Evolutionary conservation across 1,140 invertebrate genomes (phyloP).

Genomic region (Bombyx mori): ASM3026992v2 NC_085120.1:12410501-12411000

Average conservation of each 20-base stretch:
- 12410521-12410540: slow-evolving; percentile 47
- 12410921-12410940: too few species aligned
- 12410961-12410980: too few species aligned
- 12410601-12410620: not conserved
- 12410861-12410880: not conserved
- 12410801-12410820: slow-evolving; percentile 63
- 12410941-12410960: too few species aligned
- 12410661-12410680: slow-evolving; percentile 27
- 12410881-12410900: too few species aligned
- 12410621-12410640: not conserved
- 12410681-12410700: slow-evolving; percentile 39
- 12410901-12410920: too few species aligned
- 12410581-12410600: not conserved
- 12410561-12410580: slow-evolving; percentile 25
- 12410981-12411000: too few species aligned
- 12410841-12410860: slow-evolving; percentile 38
- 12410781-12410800: slow-evolving; percentile 69
- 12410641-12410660: slow-evolving; percentile 4
- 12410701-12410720: slow-evolving; percentile 67
- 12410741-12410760: slow-evolving; percentile 60
- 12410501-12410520: slow-evolving; percentile 46
- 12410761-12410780: slow-evolving; percentile 69
- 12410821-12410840: slow-evolving; percentile 71
- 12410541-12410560: slow-evolving; percentile 39
- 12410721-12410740: slow-evolving; percentile 42